Conservation (phyloP, 2,888 invertebrate species). For the Synergus gifuensis region DNA sequence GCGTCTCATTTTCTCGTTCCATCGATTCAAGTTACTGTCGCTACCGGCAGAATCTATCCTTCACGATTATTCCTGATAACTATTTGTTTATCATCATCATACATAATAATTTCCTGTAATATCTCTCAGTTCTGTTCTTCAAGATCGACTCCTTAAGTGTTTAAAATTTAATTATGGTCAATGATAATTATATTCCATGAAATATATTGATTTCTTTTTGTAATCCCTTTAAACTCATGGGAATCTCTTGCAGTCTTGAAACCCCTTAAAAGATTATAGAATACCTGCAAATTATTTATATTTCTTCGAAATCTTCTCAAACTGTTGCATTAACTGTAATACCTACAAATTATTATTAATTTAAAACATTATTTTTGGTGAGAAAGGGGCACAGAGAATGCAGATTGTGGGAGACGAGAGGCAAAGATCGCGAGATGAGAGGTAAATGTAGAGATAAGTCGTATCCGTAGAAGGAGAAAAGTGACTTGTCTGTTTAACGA, state of each 20-base stretch:
- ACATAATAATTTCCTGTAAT: neutral
- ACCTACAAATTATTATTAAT: too few species aligned
- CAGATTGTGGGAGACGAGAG: neutral
- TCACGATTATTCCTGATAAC: neutral
- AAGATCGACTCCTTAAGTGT: neutral
- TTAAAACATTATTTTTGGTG: neutral
- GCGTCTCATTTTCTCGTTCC: constrained; percentile 49
- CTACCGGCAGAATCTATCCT: constrained; percentile 24
- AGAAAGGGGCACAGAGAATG: neutral
- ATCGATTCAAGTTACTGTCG: constrained; percentile 45
- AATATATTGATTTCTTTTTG: too few species aligned
- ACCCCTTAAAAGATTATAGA: too few species aligned
- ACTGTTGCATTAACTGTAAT: too few species aligned
- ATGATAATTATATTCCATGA: too few species aligned
- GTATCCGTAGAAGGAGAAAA: constrained; percentile 1
- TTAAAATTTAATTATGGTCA: too few species aligned
- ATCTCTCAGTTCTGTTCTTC: neutral
- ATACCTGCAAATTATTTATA: too few species aligned
- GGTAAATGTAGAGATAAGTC: neutral
- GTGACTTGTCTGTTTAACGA: constrained; percentile 3
- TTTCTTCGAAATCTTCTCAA: too few species aligned
- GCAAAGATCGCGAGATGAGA: neutral
- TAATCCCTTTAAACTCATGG: too few species aligned
- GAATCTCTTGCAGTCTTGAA: too few species aligned
- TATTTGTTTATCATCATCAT: neutral